Evolutionary conservation across 92 coral and sea anemone genomes (phyloP).

Genomic region (Palythoa heliodiscus): DNA sequence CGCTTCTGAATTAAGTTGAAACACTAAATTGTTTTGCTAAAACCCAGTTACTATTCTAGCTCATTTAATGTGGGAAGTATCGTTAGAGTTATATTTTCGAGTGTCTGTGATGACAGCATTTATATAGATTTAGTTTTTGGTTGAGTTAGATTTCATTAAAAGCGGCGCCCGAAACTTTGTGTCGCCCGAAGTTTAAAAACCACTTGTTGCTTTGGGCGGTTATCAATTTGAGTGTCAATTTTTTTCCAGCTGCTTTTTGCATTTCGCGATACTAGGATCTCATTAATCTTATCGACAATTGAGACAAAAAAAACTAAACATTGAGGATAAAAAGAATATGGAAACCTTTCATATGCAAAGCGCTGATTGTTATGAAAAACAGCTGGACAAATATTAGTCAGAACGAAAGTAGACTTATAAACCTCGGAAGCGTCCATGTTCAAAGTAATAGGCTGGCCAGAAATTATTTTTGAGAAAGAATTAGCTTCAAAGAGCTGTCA

Average conservation of each 20-base stretch:
- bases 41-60: too few relatives aligned
- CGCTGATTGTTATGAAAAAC: neutral
- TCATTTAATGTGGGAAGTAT: neutral
- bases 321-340: constrained; percentile 16
- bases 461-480: neutral
- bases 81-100: neutral
- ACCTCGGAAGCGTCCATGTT: neutral
- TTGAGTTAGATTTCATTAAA: neutral
- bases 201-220: constrained; percentile 39
- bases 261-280: constrained; percentile 19
- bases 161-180: neutral
- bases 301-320: constrained; percentile 39
- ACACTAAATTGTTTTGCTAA: too few relatives aligned
- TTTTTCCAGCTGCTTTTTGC: constrained; percentile 15
- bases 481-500: neutral
- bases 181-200: constrained; percentile 21
- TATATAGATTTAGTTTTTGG: neutral
- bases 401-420: neutral
- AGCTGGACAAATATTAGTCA: constrained; percentile 33
- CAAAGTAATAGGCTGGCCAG: neutral
- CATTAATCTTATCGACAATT: constrained; percentile 31
- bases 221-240: neutral
- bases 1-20: too few relatives aligned
- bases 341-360: constrained; percentile 39
- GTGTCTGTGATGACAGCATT: neutral